A percentile compares a stretch with the other conserved stretches of the same genome.
These are phyloP conservation scores for Disparrhopalites patrizii DNA, from an alignment of 2,888 invertebrate genomes.

Conservation along the genomic window DNA sequence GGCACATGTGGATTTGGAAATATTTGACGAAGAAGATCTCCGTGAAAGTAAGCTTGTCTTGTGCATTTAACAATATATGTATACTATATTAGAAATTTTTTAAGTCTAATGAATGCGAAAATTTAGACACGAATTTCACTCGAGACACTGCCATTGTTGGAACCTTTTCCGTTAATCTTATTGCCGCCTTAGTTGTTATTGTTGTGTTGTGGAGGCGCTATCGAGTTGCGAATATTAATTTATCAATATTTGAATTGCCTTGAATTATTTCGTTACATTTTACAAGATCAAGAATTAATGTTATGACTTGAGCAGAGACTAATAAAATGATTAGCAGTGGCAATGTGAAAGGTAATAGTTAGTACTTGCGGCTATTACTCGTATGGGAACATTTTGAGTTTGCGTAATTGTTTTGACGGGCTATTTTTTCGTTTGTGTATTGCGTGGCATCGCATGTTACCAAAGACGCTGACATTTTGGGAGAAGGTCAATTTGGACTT, in stretches of 20 bases:
- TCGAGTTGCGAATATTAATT: not conserved
- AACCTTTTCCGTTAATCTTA: not conserved
- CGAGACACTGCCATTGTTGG: not conserved
- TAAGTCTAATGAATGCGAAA: no score
- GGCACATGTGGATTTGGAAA: no score
- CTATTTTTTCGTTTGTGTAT: no score
- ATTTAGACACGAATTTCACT: not conserved
- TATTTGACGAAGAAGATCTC: no score
- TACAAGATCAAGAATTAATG: not conserved
- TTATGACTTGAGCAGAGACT: not conserved
- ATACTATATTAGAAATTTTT: no score
- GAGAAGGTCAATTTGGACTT: not conserved
- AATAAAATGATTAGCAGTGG: not conserved
- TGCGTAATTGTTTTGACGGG: no score
- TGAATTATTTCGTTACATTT: not conserved
- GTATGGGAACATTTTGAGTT: no score
- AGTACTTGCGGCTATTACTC: no score
- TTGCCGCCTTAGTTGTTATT: not conserved
- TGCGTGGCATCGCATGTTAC: no score
- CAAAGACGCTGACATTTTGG: not conserved
- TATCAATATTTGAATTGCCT: no score
- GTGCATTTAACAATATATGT: not conserved
- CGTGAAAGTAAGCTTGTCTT: no score
- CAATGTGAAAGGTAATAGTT: not conserved
- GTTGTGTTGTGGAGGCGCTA: not conserved